Conservation (phyloP, 2,797 vertebrate genomes). For the Gambelia wislizenii region DNA sequence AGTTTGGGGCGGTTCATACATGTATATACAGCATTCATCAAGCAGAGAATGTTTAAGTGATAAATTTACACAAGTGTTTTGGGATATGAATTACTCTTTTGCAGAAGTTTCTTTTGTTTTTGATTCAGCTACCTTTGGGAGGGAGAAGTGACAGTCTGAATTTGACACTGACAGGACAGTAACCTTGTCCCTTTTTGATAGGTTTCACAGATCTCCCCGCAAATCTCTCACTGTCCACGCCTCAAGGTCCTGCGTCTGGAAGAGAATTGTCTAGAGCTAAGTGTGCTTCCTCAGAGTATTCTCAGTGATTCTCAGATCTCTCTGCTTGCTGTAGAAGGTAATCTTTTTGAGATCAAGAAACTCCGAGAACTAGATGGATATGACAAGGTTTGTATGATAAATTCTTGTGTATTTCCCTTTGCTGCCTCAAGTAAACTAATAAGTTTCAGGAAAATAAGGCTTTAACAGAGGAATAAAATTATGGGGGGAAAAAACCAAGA, state of each 20-base stretch:
- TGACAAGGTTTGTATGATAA: conserved; percentile 85
- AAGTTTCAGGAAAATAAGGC: no score
- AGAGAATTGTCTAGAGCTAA: conserved; percentile 95
- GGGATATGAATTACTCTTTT: not conserved
- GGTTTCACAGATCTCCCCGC: conserved; percentile 89
- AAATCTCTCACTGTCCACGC: conserved; percentile 89
- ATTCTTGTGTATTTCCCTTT: not conserved
- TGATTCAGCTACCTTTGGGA: not conserved
- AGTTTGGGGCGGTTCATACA: not conserved
- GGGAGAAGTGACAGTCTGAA: not conserved
- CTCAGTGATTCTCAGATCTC: conserved; percentile 92
- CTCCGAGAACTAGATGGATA: conserved; percentile 93
- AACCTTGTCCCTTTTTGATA: conserved; percentile 59
- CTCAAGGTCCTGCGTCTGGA: conserved; percentile 97
- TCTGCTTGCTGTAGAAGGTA: conserved; percentile 94
- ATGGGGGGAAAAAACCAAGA: not conserved
- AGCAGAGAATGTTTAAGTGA: not conserved
- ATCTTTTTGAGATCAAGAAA: conserved; percentile 95
- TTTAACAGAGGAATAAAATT: conserved; percentile 20
- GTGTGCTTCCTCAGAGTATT: conserved; percentile 90
- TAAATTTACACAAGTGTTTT: not conserved
- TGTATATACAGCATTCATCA: not conserved
- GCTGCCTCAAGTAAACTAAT: not conserved
- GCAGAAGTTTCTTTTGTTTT: not conserved
- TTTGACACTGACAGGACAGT: not conserved